These are phyloP conservation scores for Melipona bicolor DNA, from an alignment of 2,888 invertebrate species.

Conservation along the genomic window DNA sequence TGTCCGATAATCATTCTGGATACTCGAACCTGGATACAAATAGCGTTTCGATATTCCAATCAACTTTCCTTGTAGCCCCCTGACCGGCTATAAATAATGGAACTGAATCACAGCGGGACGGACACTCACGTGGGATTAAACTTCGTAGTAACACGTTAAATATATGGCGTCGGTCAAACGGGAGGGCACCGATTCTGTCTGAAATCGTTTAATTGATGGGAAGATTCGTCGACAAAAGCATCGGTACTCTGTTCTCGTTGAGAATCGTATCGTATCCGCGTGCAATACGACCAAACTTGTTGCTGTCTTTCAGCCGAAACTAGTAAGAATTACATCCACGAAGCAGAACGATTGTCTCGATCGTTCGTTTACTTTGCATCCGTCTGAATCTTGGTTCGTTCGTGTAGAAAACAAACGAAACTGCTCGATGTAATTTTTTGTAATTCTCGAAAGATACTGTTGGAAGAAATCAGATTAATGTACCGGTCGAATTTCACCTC, in stretches of 20 bases:
- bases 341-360: not conserved
- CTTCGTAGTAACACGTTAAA: slow-evolving; percentile 8
- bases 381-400: not conserved
- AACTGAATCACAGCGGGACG: not conserved
- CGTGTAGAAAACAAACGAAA: not conserved
- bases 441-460: not conserved
- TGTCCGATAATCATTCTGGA: slow-evolving; percentile 34
- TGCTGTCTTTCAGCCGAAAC: not conserved
- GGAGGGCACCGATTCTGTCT: not conserved
- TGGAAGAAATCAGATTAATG: not conserved
- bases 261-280: not conserved
- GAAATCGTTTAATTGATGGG: slow-evolving; percentile 14
- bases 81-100: slow-evolving; percentile 27
- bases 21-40: not conserved
- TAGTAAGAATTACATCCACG: not conserved
- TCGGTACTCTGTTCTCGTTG: not conserved
- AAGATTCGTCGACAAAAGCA: not conserved
- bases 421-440: not conserved
- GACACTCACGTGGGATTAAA: slow-evolving; percentile 16
- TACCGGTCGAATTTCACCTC: not conserved
- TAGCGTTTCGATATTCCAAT: slow-evolving; percentile 5
- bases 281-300: not conserved
- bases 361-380: not conserved
- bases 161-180: not conserved
- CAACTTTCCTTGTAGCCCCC: not conserved